Percentiles rank a stretch among this genome's conserved stretches.
phyloP scores from a whole-genome alignment of 2,113 vertebrate species.

The Phaethornis superciliosus region DNA sequence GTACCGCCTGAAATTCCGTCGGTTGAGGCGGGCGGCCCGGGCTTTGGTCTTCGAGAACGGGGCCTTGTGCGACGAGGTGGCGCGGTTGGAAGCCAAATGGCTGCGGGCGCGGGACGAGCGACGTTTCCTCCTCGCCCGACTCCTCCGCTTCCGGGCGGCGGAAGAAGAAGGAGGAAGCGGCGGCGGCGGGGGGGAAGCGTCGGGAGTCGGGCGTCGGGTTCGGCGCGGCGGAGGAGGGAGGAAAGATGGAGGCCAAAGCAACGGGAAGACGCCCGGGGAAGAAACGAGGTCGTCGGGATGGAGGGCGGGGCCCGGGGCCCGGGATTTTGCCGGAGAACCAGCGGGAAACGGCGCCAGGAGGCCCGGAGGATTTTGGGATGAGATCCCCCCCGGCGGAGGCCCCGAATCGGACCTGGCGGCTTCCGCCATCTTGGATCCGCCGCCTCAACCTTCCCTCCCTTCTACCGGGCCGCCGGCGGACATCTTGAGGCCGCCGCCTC shows the following conservation, averaged over 20 bases:
- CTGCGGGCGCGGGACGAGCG: slow-evolving; percentile 82
- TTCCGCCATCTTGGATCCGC: neutral
- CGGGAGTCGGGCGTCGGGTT: neutral
- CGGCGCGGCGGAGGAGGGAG: too few species aligned
- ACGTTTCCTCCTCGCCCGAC: slow-evolving; percentile 86
- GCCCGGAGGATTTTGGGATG: slow-evolving; percentile 84
- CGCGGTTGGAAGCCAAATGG: too few species aligned
- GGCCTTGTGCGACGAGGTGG: too few species aligned
- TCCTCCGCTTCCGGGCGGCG: slow-evolving; percentile 86
- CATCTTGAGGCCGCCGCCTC: neutral
- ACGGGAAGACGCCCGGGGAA: neutral
- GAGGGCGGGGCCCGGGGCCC: too few species aligned
- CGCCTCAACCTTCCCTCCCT: neutral
- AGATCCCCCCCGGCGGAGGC: neutral
- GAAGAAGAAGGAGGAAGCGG: slow-evolving; percentile 56
- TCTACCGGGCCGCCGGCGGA: neutral
- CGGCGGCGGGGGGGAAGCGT: neutral
- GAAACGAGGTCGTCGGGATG: too few species aligned
- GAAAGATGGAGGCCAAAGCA: neutral
- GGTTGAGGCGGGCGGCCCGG: too few species aligned
- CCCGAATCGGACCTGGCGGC: neutral
- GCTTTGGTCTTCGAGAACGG: too few species aligned
- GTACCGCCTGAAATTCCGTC: too few species aligned
- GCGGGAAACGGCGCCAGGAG: slow-evolving; percentile 75
- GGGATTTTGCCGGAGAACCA: too few species aligned